phyloP scores from a whole-genome alignment of 2,797 vertebrate genomes.

The Coreius guichenoti region DNA sequence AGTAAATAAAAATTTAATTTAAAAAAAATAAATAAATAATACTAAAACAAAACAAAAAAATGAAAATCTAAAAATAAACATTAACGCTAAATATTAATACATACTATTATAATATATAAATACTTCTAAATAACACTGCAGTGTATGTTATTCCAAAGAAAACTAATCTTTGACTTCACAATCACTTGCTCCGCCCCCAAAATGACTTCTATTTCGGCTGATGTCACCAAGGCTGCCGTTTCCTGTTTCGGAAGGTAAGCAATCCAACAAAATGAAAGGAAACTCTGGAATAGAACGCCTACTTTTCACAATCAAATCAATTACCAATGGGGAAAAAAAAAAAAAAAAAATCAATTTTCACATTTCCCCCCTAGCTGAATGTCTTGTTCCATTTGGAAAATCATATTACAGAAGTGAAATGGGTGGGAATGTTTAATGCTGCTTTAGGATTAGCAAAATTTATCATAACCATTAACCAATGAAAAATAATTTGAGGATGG shows the following conservation, averaged over 20 bases:
- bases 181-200: not conserved
- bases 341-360: not conserved
- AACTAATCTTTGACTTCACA: not conserved
- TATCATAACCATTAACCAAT: too few species aligned
- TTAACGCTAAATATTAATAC: not conserved
- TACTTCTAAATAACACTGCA: not conserved
- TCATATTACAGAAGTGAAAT: conserved; percentile 1
- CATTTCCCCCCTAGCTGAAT: not conserved
- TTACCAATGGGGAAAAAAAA: not conserved
- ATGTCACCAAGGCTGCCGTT: not conserved
- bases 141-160: not conserved
- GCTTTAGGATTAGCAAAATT: not conserved
- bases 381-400: not conserved
- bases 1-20: not conserved
- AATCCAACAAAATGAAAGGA: not conserved
- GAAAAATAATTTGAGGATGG: not conserved
- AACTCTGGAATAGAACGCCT: not conserved
- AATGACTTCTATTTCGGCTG: not conserved
- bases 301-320: not conserved
- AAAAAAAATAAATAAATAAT: not conserved
- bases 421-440: not conserved
- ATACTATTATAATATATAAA: not conserved
- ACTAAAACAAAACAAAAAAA: not conserved
- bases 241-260: conserved; percentile 24
- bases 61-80: not conserved